These are phyloP conservation scores for Lasioglossum malachurum DNA, from an alignment of 2,888 invertebrate genomes.

Conservation along the genomic window DNA sequence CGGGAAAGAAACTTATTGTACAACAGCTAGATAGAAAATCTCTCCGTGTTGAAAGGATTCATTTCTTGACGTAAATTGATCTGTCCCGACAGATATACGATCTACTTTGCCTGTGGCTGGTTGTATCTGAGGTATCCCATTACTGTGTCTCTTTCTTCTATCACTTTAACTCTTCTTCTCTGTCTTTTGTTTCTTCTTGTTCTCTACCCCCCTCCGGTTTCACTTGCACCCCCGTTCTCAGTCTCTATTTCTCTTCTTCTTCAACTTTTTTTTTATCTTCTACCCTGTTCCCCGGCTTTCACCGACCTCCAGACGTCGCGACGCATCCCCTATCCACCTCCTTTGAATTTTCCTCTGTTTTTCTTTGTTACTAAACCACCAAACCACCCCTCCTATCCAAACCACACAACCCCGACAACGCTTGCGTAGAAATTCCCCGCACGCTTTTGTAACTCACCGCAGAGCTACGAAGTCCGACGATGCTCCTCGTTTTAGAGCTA, in stretches of 20 bases:
- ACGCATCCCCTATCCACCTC: conserved; percentile 3
- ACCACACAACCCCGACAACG: neutral
- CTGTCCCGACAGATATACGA: conserved; percentile 74
- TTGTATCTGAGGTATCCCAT: conserved; percentile 91
- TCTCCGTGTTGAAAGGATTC: conserved; percentile 53
- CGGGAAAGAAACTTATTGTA: conserved; percentile 4
- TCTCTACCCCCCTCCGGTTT: neutral
- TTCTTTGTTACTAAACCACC: conserved; percentile 17
- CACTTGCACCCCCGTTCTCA: conserved; percentile 1
- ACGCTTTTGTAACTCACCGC: conserved; percentile 54
- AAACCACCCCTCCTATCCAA: neutral
- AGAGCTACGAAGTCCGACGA: conserved; percentile 34
- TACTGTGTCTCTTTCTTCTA: conserved; percentile 67
- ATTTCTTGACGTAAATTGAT: conserved; percentile 70
- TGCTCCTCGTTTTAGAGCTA: conserved; percentile 34
- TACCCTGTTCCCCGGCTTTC: neutral
- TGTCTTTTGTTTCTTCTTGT: conserved; percentile 30
- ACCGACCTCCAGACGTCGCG: conserved; percentile 23
- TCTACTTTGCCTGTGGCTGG: conserved; percentile 95
- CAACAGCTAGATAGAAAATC: conserved; percentile 47
- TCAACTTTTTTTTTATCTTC: neutral
- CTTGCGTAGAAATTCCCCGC: conserved; percentile 42
- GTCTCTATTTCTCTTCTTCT: neutral
- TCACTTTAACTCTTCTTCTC: conserved; percentile 41
- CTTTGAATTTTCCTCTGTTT: conserved; percentile 23